These are phyloP conservation scores for Psittacula echo DNA, from an alignment of 2,797 vertebrate genomes.

Conservation along the genomic window DNA sequence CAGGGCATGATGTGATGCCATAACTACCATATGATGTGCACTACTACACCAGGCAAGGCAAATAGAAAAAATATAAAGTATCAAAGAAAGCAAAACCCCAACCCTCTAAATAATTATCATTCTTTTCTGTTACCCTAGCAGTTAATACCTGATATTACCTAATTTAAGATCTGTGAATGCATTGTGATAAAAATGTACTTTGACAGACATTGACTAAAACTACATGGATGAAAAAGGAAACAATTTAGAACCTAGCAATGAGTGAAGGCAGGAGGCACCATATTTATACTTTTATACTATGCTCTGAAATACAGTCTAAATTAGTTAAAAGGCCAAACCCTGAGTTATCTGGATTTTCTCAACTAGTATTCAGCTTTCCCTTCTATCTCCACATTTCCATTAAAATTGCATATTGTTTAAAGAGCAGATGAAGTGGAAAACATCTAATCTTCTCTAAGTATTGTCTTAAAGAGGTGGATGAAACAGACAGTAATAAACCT, in stretches of 20 bases:
- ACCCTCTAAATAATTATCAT: neutral
- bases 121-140: neutral
- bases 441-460: neutral
- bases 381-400: neutral
- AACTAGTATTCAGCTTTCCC: neutral
- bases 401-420: neutral
- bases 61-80: neutral
- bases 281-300: neutral
- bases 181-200: neutral
- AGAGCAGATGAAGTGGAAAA: neutral
- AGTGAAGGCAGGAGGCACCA: neutral
- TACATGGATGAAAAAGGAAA: neutral
- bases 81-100: neutral
- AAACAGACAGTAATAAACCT: neutral
- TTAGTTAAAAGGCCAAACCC: neutral
- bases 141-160: neutral
- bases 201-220: neutral
- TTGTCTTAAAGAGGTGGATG: neutral
- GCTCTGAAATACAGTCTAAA: neutral
- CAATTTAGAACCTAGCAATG: neutral
- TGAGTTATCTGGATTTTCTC: neutral
- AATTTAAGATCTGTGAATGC: neutral
- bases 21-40: neutral
- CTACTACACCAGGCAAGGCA: neutral
- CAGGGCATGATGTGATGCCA: neutral